Percentiles rank a stretch among this genome's conserved stretches.
These are phyloP conservation scores for Novumbra hubbsi DNA, from an alignment of 2,797 vertebrate species.

Conservation along the genomic window DNA sequence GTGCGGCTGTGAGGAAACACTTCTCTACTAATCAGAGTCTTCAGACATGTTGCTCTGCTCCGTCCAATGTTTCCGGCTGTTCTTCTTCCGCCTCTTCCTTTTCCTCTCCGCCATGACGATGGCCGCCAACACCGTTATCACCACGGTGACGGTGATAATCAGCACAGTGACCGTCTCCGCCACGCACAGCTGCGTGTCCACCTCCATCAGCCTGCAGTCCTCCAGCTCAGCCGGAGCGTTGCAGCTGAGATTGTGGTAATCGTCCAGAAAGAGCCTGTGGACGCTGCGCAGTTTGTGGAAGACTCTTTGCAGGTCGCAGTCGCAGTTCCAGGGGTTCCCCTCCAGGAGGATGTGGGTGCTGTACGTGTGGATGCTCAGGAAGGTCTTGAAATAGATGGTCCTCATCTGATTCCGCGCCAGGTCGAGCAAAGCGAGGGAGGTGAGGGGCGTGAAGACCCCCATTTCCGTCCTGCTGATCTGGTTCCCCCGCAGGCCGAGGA, in stretches of 20 bases:
- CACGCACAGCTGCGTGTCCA: slow-evolving; percentile 76
- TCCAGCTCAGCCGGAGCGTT: slow-evolving; percentile 55
- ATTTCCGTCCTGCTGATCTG: slow-evolving; percentile 60
- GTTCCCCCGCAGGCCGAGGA: slow-evolving; percentile 75
- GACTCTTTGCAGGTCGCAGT: slow-evolving; percentile 81
- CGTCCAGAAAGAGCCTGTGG: slow-evolving; percentile 75
- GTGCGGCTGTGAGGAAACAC: slow-evolving; percentile 23
- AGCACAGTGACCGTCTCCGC: slow-evolving; percentile 83
- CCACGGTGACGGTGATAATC: slow-evolving; percentile 77
- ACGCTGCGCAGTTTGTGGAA: slow-evolving; percentile 77
- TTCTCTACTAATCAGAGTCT: slow-evolving; percentile 61
- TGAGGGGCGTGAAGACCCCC: slow-evolving; percentile 69
- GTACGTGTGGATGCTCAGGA: slow-evolving; percentile 74
- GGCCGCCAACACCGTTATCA: slow-evolving; percentile 78
- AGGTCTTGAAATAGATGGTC: slow-evolving; percentile 72
- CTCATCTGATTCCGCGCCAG: slow-evolving; percentile 69
- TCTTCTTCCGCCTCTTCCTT: slow-evolving; percentile 65
- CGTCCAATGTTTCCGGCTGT: slow-evolving; percentile 73
- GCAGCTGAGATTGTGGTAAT: slow-evolving; percentile 76
- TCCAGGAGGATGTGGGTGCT: slow-evolving; percentile 78
- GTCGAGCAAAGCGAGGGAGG: slow-evolving; percentile 71
- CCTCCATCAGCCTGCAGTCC: slow-evolving; percentile 59
- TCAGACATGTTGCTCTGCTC: slow-evolving; percentile 70
- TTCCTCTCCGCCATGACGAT: slow-evolving; percentile 80
- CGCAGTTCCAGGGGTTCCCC: slow-evolving; percentile 79